Percentiles rank a stretch among this genome's conserved stretches.
phyloP scores from a whole-genome alignment of 2,113 vertebrate genomes.

The Haemorhous mexicanus region DNA sequence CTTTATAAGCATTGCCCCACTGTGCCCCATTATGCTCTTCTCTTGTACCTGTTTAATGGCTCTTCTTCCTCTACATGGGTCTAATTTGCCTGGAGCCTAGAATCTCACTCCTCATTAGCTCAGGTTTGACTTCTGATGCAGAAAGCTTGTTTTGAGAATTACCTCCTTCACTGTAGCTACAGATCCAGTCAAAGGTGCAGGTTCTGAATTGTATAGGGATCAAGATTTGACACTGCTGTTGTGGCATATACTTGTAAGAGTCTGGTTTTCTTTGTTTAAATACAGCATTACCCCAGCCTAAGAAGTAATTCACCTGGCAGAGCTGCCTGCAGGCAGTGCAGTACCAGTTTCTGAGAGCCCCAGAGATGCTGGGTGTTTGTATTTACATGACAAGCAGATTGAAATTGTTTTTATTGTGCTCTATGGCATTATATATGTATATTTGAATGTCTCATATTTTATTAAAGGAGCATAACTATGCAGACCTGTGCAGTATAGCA shows the following conservation, averaged over 20 bases:
- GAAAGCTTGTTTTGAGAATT: background rate
- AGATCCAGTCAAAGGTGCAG: background rate
- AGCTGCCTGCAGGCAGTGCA: background rate
- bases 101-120: background rate
- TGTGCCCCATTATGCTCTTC: background rate
- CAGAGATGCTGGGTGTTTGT: background rate
- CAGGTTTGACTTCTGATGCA: background rate
- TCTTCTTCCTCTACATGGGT: background rate
- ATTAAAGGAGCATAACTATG: background rate
- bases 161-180: background rate
- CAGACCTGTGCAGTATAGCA: background rate
- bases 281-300: background rate
- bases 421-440: background rate
- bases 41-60: background rate
- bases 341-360: background rate
- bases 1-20: background rate
- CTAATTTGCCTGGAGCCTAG: background rate
- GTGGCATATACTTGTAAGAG: background rate
- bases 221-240: background rate
- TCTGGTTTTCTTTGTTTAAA: slow-evolving; percentile 25
- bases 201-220: background rate
- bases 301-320: slow-evolving; percentile 4
- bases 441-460: background rate
- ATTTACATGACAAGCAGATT: background rate
- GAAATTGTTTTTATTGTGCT: slow-evolving; percentile 13